Evolutionary conservation across 53 echinoderm and acorn worm genomes (phyloP).

Genomic region (Echinometra lucunter): DNA sequence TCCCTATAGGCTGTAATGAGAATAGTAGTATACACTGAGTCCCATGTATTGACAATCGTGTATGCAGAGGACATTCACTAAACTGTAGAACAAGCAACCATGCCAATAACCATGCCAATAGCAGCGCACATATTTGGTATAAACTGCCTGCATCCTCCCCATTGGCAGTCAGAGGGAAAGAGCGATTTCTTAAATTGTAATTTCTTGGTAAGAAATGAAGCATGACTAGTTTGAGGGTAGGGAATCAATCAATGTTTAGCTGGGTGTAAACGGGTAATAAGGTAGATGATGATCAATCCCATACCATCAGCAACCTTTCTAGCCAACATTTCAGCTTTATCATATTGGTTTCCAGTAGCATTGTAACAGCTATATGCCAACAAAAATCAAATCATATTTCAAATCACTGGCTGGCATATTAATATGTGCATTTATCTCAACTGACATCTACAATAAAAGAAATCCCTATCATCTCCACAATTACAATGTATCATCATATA

Average conservation of each 20-base stretch:
- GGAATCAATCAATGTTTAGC: slow-evolving; percentile 69
- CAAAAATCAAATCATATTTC: background rate
- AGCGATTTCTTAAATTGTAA: slow-evolving; percentile 30
- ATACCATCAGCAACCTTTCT: background rate
- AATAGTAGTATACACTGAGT: background rate
- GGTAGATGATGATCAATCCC: slow-evolving; percentile 26
- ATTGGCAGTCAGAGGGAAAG: background rate
- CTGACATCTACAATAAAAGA: background rate
- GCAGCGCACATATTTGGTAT: background rate
- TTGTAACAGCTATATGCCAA: background rate
- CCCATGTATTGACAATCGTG: background rate
- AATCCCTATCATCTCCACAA: background rate
- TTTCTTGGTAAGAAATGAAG: slow-evolving; percentile 60
- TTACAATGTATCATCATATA: background rate
- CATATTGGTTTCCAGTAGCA: background rate
- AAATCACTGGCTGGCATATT: background rate
- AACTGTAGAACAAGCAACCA: background rate
- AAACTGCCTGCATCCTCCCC: slow-evolving; percentile 2
- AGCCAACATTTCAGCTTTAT: background rate
- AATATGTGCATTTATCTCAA: background rate
- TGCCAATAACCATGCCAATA: background rate
- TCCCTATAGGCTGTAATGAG: background rate
- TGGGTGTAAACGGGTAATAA: slow-evolving; percentile 54
- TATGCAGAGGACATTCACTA: background rate
- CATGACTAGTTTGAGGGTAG: slow-evolving; percentile 45